phyloP scores from a whole-genome alignment of 1,140 invertebrate species.

The Elysia chlorotica region DNA sequence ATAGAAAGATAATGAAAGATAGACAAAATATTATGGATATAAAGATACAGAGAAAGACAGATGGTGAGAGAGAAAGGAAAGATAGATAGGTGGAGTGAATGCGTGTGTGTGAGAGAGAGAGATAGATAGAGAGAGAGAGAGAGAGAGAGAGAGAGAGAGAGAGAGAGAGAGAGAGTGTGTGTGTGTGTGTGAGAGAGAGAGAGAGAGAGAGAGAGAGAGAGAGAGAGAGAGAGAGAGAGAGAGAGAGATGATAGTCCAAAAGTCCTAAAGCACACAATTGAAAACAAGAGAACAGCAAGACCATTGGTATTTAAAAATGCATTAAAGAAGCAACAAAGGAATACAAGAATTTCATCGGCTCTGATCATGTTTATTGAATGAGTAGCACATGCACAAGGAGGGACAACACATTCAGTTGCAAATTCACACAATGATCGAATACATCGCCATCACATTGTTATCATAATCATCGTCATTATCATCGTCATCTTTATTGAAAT shows the following conservation, averaged over 20 bases:
- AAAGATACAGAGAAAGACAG: no score
- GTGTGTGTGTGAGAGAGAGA: not conserved
- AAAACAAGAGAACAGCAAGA: not conserved
- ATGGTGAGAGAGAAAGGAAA: not conserved
- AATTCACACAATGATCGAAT: no score
- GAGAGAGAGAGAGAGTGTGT: not conserved
- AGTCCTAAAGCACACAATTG: no score
- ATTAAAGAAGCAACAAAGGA: not conserved
- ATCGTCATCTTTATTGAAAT: no score
- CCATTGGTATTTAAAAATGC: not conserved
- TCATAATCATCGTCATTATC: no score
- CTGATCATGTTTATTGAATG: no score
- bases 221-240: not conserved
- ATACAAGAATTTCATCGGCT: not conserved
- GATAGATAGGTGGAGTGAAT: not conserved
- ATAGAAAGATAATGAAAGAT: no score
- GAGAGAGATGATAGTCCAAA: not conserved
- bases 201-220: not conserved
- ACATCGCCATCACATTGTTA: no score
- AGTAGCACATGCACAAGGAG: no score
- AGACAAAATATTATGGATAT: no score
- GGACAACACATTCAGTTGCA: no score
- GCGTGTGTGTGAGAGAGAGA: not conserved
- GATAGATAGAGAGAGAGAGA: not conserved
- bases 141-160: not conserved